Conservation (phyloP, 2,797 vertebrate genomes). For the Telmatherina bonti region DNA sequence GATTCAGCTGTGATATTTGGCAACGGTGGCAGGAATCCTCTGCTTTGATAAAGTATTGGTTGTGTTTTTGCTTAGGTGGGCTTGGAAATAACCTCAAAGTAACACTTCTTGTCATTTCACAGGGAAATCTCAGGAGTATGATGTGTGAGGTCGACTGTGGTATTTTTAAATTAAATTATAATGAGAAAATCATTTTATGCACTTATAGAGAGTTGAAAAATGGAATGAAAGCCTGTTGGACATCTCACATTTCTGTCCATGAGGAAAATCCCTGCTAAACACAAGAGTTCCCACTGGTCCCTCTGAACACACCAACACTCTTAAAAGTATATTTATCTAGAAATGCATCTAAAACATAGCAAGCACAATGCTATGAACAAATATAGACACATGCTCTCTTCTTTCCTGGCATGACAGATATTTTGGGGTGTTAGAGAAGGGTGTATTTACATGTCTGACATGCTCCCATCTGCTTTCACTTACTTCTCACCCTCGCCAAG, state of each 20-base stretch:
- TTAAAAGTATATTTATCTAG: background rate
- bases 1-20: too few species aligned
- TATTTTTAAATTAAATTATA: constrained; percentile 2
- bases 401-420: constrained; percentile 38
- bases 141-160: background rate
- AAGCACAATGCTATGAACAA: background rate
- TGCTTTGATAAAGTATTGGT: background rate
- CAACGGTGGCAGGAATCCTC: background rate
- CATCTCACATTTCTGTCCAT: constrained; percentile 13
- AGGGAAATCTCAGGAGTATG: background rate
- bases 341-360: background rate
- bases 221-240: background rate
- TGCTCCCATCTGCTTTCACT: constrained; percentile 64
- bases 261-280: background rate
- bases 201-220: too few species aligned
- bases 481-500: constrained; percentile 38
- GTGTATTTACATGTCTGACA: background rate
- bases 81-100: constrained; percentile 18
- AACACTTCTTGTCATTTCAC: constrained; percentile 21
- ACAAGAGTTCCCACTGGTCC: background rate
- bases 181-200: too few species aligned
- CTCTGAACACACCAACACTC: background rate
- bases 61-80: background rate
- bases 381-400: background rate
- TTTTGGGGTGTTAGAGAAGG: constrained; percentile 25